phyloP scores from a whole-genome alignment of 1,140 invertebrate genomes.

The Chrysopa pallens region DNA sequence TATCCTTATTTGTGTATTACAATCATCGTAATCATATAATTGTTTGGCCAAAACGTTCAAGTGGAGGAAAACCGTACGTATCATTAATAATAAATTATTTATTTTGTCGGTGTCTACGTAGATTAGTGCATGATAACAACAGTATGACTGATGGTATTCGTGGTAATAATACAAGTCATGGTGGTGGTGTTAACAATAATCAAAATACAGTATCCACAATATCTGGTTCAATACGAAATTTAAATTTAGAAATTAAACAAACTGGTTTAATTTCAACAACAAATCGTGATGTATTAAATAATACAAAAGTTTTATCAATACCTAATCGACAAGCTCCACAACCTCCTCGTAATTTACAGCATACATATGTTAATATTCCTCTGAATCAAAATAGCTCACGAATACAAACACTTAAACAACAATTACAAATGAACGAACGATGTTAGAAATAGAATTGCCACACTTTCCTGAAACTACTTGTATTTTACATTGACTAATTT shows the following conservation, averaged over 20 bases:
- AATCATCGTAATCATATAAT: constrained; percentile 41
- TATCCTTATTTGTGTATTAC: constrained; percentile 53
- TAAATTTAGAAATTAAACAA: constrained; percentile 40
- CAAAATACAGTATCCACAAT: constrained; percentile 7
- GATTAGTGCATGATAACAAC: not conserved
- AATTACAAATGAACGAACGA: too few relatives aligned
- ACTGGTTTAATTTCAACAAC: constrained; percentile 50
- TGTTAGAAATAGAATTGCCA: too few relatives aligned
- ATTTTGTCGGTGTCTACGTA: not conserved
- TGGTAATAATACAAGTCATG: constrained; percentile 11
- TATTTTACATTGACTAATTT: too few relatives aligned
- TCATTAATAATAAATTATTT: not conserved
- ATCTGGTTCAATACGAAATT: constrained; percentile 6
- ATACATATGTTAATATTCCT: too few relatives aligned
- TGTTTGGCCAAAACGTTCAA: constrained; percentile 44
- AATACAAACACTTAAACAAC: too few relatives aligned
- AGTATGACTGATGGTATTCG: constrained; percentile 1
- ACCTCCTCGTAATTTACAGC: too few relatives aligned
- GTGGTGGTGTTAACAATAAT: constrained; percentile 7
- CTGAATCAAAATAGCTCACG: too few relatives aligned
- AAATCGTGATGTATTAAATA: constrained; percentile 36
- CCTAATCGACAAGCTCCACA: too few relatives aligned
- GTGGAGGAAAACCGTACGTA: constrained; percentile 47
- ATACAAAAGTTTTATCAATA: too few relatives aligned
- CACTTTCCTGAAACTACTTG: too few relatives aligned